Base-by-base conservation (phyloP, 2,113 vertebrate genomes). In the Chlorodrepanis virens region DNA sequence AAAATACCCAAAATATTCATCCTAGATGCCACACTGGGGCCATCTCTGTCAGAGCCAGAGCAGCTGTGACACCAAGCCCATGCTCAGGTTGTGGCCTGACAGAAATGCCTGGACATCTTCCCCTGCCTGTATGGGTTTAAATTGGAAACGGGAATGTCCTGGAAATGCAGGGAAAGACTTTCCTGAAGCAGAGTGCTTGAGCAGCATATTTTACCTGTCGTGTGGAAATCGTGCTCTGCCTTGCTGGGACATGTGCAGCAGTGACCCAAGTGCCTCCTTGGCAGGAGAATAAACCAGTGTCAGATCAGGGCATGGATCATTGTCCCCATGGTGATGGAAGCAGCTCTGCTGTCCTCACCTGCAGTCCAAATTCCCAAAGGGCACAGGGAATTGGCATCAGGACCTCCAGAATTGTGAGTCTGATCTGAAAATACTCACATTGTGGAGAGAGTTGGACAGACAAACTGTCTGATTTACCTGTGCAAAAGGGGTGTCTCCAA, bases 281-380 rank as follows among this genome's bases (percentile, higher is more conserved):
- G 35, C 23, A 76, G 49, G 33, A 83, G 57, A 72, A 72, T 31
- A 64, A 78, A 28, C 20, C 71, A 6, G 22, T 63, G 24, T 20
- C 42, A 12, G 33, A 22, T 7, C 11, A 15, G 57, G 23, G 33
- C 14, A 5, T 2, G 29, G 50, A 16, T 3, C 21, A 0, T 18
- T 49, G 61, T 74, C 23, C 53, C 39, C 2, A 5, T 0, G 2
- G 49, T 5, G 82, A 44, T 13, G 60, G 60, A 14, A 65, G n/a
- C 69, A 76, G 80, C 64, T 24, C 57, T 68, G 68, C 69, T 81
- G 49, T n/a, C 40, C 33, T 42, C 54, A 13, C 24, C 67, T 53
- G 61, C 70, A 17, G 27, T 44, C 37, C 9, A 6, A 15, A 44
- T 76, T 71, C 53, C 49, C 21, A 44, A 71, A 60, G 25, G 35